Base-by-base conservation (phyloP, 2,113 vertebrate species). In the Gymnorhina tibicen region DNA sequence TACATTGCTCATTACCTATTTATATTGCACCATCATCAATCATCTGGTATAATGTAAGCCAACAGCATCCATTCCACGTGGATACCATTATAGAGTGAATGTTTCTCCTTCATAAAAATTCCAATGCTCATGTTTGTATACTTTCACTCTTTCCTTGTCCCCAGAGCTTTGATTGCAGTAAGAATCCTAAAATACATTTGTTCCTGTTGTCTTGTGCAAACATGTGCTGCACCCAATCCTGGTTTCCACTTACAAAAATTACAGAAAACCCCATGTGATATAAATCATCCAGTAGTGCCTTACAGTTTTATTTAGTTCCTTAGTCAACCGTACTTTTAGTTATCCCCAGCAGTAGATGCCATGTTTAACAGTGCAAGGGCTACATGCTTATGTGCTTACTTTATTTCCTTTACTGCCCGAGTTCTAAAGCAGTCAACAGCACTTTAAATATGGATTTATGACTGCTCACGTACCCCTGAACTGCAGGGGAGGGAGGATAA, bases 341-440 rank as follows among this genome's bases (percentile, higher is more conserved):
- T 72, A 56, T 41, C 75, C 24, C 41, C 72, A 76, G 62, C 58
- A 69, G 32, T 17, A 49, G 92, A 63, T 30, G 11, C 66, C 67
- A 22, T 26, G 64, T 95, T 95, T 93, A 77, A 86, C 76, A 63
- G n/a, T 42, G 59, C 86, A 86, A 84, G 59, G 60, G 76, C 90
- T 44, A 64, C 73, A 63, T 96, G 90, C 88, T 94, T 95, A 59
- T 83, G 88, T 90, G 92, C 75, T 95, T 92, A 92, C 95, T 92
- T 77, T 91, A 67, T 95, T 95, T 95, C 92, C 75, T 94, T 93
- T 89, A 50, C 56, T 70, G 95, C 80, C 70, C 47, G 72, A 89
- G 83, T 92, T 95, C 89, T 95, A 93, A 89, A 95, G 86, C 92
- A 92, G 76, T 93, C 92, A 95, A 59, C 91, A 86, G 89, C 49